Evolutionary conservation across 2,113 vertebrate species (phyloP), one percentile per base, ranked within the genome.

Genomic region (Numenius arquata): DNA sequence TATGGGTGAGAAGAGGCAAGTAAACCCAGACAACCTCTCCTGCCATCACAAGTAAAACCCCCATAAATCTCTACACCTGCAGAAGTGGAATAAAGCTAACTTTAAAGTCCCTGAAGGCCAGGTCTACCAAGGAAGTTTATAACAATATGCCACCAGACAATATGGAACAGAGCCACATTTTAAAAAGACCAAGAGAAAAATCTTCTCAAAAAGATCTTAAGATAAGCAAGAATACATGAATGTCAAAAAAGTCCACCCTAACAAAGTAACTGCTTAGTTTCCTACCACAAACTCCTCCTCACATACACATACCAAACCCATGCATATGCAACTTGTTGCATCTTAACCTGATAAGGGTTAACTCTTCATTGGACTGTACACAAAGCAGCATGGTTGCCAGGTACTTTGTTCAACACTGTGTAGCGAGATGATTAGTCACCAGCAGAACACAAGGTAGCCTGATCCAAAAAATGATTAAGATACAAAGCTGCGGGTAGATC

Each of bases 281-380:
- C 93, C 97, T 93, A 85, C 94, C 92, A 89, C 90, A 95, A 94
- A 89, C 70, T 94, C 84, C 62, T 80, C 77, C 78, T 77, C 65
- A 66, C 79, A 65, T 56, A 62, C 65, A 55, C 50, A 68, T 78
- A 59, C 23, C 63, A 88, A 94, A 75, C 87, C 79, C 73, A 95
- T 66, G 3, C 67, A 91, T 17, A 79, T 10, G 32, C 52, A 89
- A 50, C 58, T 45, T 82, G 36, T 40, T 84, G 75, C 43, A 3
- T 81, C 76, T 92, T 87, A 96, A 90, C 70, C 21, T 3, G 41
- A 62, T 41, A 55, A 71, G 30, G 38, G 52, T 88, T 77, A 94
- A 61, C 83, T 90, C 80, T 75, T 94, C 36, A 32, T 2, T 87
- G 83, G 82, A 45, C 71, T 67, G 34, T n/a, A 65, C 77, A 77